Evolutionary conservation across 2,797 vertebrate genomes (phyloP).

Genomic region (Vultur gryphus): DNA sequence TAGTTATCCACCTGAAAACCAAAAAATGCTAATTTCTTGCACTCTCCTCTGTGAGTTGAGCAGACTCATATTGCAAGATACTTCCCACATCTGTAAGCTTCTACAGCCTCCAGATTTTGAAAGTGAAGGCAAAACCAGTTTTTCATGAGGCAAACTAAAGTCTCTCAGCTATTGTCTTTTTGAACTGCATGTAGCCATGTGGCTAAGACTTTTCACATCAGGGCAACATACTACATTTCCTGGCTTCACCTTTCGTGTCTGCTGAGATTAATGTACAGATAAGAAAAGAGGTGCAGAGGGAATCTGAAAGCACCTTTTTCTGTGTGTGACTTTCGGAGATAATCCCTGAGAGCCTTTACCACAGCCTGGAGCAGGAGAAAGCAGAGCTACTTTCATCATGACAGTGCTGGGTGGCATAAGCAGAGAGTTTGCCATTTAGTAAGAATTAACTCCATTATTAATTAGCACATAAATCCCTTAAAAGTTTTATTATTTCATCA

Average conservation of each 20-base stretch:
- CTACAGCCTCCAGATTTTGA: background rate
- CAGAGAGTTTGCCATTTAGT: background rate
- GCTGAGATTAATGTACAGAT: background rate
- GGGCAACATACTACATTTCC: background rate
- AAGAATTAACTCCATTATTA: background rate
- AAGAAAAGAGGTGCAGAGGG: background rate
- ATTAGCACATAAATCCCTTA: background rate
- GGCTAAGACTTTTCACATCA: background rate
- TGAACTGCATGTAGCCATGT: background rate
- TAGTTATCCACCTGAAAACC: background rate
- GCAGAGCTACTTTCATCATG: background rate
- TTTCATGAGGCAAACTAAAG: background rate
- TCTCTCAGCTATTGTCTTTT: background rate
- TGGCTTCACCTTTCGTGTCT: background rate
- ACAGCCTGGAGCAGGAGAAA: background rate
- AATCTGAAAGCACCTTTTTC: background rate
- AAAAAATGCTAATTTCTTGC: background rate
- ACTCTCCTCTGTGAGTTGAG: background rate
- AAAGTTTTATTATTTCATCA: constrained; percentile 1
- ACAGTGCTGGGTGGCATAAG: background rate
- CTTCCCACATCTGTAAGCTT: background rate
- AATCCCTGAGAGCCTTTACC: background rate
- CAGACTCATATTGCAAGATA: background rate
- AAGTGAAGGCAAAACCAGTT: background rate
- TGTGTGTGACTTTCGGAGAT: background rate